Evolutionary conservation across 1,140 invertebrate genomes (phyloP), one percentile per base, ranked within the genome.

Genomic region (Sitobion miscanthi): DNA sequence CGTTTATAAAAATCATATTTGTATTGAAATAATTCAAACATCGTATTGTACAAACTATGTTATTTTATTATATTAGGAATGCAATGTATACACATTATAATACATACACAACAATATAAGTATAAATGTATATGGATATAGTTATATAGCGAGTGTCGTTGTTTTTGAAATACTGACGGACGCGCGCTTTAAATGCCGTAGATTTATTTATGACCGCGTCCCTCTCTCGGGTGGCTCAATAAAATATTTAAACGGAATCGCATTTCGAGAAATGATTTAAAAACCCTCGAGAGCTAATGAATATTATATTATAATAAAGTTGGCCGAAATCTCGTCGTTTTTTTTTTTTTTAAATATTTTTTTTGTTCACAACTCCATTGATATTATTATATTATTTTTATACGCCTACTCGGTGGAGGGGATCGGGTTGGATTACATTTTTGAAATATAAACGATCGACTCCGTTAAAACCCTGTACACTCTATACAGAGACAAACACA

Each of bases 201-300:
- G 57, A 90, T 90, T 62, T 90, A 90, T 90, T 90, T 90, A 90
- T 90, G 57, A 30, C 45, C 25, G 14, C 23, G 17, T 90, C 54
- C 49, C n/a, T 52, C 49, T 89, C 35, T 69, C 25, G 89, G 57
- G 38, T 90, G 45, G 54, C 57, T 47, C 42, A 20, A 90, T 90
- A 30, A 69, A 90, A 90, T 90, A 90, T 90, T 90, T 90, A 90
- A 69, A 45, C 57, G 54, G 20, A 90, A 45, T 69, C 89, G 57
- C 17, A 69, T 45, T 30, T 47, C 6, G 38, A 42, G 89, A 69
- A 90, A 69, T 90, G 23, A 45, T 69, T 90, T 45, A 17, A 62
- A 62, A 69, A 69, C 45, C 23, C 35, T 45, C 38, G 42, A 30
- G 57, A 90, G 8, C 25, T 90, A 90, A 90, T 62, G 30, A 62